Conservation (phyloP, 1,140 invertebrate genomes). For the Carposina sasakii region DNA sequence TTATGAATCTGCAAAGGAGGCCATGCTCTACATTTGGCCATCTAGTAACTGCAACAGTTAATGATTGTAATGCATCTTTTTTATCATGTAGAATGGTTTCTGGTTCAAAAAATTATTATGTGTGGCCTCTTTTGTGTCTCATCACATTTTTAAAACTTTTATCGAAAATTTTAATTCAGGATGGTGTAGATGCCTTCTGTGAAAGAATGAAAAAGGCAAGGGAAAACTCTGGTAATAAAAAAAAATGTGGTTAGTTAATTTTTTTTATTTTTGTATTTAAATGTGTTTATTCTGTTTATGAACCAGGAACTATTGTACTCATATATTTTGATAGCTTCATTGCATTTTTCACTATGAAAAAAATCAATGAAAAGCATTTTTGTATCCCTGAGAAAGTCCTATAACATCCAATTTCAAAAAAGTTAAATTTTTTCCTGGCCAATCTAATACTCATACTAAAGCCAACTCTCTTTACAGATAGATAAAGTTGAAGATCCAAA, state of each 20-base stretch:
- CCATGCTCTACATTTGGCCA: slow-evolving; percentile 22
- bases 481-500: slow-evolving; percentile 86
- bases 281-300: slow-evolving; percentile 31
- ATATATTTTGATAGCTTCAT: too few relatives aligned
- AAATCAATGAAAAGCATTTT: too few relatives aligned
- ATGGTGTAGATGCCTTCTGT: slow-evolving; percentile 24
- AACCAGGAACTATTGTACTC: slow-evolving; percentile 44
- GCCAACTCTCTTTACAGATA: slow-evolving; percentile 74
- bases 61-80: not conserved
- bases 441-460: too few relatives aligned
- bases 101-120: slow-evolving; percentile 34
- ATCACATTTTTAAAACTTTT: slow-evolving; percentile 19
- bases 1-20: slow-evolving; percentile 33
- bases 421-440: too few relatives aligned
- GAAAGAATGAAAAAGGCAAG: slow-evolving; percentile 40
- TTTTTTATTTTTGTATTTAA: slow-evolving; percentile 10
- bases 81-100: slow-evolving; percentile 24
- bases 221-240: slow-evolving; percentile 34
- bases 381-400: too few relatives aligned
- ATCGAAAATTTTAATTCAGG: slow-evolving; percentile 40
- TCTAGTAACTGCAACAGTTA: slow-evolving; percentile 5
- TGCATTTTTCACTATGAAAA: too few relatives aligned
- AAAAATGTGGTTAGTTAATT: slow-evolving; percentile 53
- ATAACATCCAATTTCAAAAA: too few relatives aligned
- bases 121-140: slow-evolving; percentile 54